Base-by-base conservation (phyloP, 2,797 vertebrate species). In the Enteromius thamalakanensis region DNA sequence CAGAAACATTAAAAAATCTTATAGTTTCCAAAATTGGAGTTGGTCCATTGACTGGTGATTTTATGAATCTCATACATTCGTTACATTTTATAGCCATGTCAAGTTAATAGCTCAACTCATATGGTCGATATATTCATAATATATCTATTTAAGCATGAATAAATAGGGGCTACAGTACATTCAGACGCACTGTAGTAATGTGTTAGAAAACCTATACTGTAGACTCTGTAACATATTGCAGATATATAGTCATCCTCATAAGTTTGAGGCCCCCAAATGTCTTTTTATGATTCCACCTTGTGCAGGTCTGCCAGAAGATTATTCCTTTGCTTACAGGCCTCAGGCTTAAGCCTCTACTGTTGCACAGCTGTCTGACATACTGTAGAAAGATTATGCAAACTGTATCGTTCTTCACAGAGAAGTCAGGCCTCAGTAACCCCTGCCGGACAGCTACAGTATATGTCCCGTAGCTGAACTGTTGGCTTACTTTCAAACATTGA, bases 241-340 rank as follows among this genome's bases (percentile, higher is more conserved):
- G 76, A 65, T 79, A 55, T 10, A 21, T 42, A 53, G 47, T n/a
- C 26, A 34, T 74, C 34, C 71, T 10, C 49, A 74, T 29, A 74
- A 53, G 6, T 74, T 14, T 10, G 32, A 9, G 12, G 32, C 32
- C 47, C 9, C 19, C 29, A 49, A 71, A 34, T 74, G 17, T 37
- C 19, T 79, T 17, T 68, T 37, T 37, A 21, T 23, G 69, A 45
- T 47, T 77, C 4, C n/a, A 21, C 23, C 2, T 6, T 60, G 29
- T 62, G 53, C 68, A 81, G 26, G 42, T 60, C 29, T 58, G n/a
- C 78, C 23, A 64, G 58, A 64, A 62, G 80, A 90, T 88, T 82
- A 53, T 88, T 77, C 84, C 80, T 88, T 78, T 91, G 82, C 84
- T 84, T 84, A 23, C 53, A 2, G 42, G 80, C 58, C 80, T 58